phyloP scores from a whole-genome alignment of 2,888 invertebrate genomes.

The Chirona hameri region DNA sequence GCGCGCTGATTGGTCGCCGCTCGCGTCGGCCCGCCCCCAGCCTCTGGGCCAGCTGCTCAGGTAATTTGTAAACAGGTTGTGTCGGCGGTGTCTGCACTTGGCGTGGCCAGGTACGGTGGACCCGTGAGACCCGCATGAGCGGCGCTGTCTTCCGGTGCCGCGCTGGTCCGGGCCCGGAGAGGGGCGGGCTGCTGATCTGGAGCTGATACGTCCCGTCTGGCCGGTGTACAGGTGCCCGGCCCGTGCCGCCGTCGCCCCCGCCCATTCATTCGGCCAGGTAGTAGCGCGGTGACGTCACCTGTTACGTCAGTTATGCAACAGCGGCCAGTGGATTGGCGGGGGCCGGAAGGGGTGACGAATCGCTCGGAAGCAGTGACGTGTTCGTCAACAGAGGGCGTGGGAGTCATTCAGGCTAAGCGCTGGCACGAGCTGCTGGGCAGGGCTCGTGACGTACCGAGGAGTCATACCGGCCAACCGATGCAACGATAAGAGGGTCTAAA shows the following conservation, averaged over 20 bases:
- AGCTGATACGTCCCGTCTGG: too few relatives aligned
- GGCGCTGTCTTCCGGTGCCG: neutral
- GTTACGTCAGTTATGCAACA: slow-evolving; percentile 6
- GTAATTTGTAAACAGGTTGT: slow-evolving; percentile 23
- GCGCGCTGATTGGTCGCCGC: neutral
- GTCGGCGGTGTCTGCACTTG: neutral
- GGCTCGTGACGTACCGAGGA: too few relatives aligned
- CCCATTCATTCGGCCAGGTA: slow-evolving; percentile 1
- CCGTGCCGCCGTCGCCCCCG: neutral
- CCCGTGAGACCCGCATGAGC: neutral
- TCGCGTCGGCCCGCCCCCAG: neutral
- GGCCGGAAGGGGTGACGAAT: neutral
- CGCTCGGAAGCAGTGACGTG: neutral
- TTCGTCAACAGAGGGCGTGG: neutral
- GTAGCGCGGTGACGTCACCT: neutral
- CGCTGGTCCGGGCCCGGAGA: too few relatives aligned
- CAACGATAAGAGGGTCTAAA: too few relatives aligned
- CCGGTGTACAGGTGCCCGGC: neutral
- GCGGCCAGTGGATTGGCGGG: neutral
- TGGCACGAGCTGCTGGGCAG: neutral
- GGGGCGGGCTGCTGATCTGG: too few relatives aligned
- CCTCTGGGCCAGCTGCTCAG: neutral
- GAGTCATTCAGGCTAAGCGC: neutral
- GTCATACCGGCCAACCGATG: too few relatives aligned
- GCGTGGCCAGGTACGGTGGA: neutral